phyloP scores from a whole-genome alignment of 2,797 vertebrate genomes.

The Bradypodion pumilum region DNA sequence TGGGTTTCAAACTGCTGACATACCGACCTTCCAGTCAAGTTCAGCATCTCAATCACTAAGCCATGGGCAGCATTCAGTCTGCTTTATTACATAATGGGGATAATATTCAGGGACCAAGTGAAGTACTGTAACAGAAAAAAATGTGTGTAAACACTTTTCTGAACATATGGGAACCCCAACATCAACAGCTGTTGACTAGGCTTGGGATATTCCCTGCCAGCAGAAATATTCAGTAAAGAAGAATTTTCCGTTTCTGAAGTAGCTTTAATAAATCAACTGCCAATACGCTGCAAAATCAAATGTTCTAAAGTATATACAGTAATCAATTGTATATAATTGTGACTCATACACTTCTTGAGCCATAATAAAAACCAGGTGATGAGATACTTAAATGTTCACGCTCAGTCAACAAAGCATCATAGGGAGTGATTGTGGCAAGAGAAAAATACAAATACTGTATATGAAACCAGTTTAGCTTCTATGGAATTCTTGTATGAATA shows the following conservation, averaged over 20 bases:
- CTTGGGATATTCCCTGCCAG: not conserved
- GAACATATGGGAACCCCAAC: not conserved
- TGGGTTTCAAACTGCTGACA: no score
- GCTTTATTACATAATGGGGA: not conserved
- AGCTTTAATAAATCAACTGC: not conserved
- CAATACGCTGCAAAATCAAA: not conserved
- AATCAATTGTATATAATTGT: not conserved
- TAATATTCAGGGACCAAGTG: not conserved
- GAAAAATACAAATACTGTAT: not conserved
- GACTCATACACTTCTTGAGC: not conserved
- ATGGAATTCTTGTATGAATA: not conserved
- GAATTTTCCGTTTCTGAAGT: not conserved
- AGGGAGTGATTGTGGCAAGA: not conserved
- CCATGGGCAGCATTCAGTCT: not conserved
- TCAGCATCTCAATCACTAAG: no score
- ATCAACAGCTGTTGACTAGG: not conserved
- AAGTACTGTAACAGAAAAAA: constrained; percentile 22
- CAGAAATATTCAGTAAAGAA: not conserved
- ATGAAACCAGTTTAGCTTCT: not conserved
- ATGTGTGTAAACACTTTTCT: constrained; percentile 1
- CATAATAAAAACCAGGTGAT: not conserved
- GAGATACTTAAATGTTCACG: not conserved
- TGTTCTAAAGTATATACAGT: not conserved
- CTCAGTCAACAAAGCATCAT: not conserved
- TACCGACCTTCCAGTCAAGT: no score